Conservation (phyloP, 2,797 vertebrate species). For the Crax fasciolata region DNA sequence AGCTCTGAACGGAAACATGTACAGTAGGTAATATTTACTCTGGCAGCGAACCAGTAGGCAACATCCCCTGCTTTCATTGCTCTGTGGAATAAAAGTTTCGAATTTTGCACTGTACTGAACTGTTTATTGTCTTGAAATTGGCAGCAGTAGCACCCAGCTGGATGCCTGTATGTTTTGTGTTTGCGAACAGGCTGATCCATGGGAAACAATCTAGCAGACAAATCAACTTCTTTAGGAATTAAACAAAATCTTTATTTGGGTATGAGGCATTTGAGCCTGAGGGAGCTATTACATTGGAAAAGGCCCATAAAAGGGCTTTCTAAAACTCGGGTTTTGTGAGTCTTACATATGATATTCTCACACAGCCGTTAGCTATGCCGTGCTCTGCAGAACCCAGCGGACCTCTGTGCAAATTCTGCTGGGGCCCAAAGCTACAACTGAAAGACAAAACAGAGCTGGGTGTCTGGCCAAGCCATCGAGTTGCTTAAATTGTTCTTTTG, state of each 20-base stretch:
- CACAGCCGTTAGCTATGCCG: slow-evolving; percentile 9
- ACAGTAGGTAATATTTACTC: slow-evolving; percentile 64
- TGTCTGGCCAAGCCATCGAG: background rate
- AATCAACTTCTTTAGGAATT: slow-evolving; percentile 40
- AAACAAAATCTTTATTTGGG: slow-evolving; percentile 48
- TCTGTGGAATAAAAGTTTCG: slow-evolving; percentile 49
- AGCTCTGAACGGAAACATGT: slow-evolving; percentile 54
- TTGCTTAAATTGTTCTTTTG: slow-evolving; percentile 19
- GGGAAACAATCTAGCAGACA: slow-evolving; percentile 59
- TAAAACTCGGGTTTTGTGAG: background rate
- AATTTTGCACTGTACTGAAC: slow-evolving; percentile 41
- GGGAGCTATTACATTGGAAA: slow-evolving; percentile 63
- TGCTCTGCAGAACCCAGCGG: background rate
- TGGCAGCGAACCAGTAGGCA: slow-evolving; percentile 47
- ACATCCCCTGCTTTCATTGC: slow-evolving; percentile 53
- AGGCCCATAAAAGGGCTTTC: slow-evolving; percentile 54
- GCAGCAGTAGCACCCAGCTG: slow-evolving; percentile 63
- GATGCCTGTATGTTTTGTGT: slow-evolving; percentile 38
- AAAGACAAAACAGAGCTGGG: background rate
- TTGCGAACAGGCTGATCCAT: slow-evolving; percentile 23
- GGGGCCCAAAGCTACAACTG: background rate
- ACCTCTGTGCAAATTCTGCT: background rate
- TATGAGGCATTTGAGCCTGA: slow-evolving; percentile 46
- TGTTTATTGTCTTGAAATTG: slow-evolving; percentile 65
- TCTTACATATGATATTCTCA: slow-evolving; percentile 34